Conservation (phyloP, 2,113 vertebrate species). For the Limnothrissa miodon region DNA sequence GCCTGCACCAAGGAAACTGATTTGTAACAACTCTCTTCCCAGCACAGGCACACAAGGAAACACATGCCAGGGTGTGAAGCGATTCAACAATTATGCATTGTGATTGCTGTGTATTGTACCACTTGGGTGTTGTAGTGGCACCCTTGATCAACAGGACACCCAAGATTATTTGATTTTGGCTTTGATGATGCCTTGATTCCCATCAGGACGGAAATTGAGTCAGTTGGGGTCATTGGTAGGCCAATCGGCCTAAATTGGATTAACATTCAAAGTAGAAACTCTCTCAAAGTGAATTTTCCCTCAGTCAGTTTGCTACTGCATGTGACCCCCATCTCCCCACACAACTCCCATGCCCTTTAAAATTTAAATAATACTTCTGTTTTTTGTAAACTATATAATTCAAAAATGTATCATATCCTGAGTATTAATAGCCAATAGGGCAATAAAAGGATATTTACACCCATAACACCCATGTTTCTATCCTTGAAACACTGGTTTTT, state of each 20-base stretch:
- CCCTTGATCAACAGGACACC: constrained; percentile 64
- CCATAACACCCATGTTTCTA: too few species aligned
- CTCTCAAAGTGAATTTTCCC: constrained; percentile 66
- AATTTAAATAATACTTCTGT: background rate
- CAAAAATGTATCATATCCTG: background rate
- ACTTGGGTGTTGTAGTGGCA: constrained; percentile 55
- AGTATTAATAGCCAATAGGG: too few species aligned
- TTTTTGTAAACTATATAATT: constrained; percentile 6
- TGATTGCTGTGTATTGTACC: constrained; percentile 16
- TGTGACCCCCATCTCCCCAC: constrained; percentile 49
- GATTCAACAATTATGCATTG: constrained; percentile 15
- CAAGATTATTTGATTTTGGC: constrained; percentile 67
- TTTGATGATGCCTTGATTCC: constrained; percentile 73
- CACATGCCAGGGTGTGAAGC: background rate
- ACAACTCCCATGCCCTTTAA: constrained; percentile 1
- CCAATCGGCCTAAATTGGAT: constrained; percentile 73
- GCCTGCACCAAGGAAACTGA: background rate
- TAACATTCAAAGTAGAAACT: constrained; percentile 72
- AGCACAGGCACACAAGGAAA: background rate
- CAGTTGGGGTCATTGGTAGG: constrained; percentile 71
- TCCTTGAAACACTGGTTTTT: too few species aligned
- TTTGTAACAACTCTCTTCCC: background rate
- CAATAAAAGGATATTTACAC: too few species aligned
- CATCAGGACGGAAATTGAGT: constrained; percentile 72
- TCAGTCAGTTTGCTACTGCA: constrained; percentile 58